Percentiles rank a stretch among this genome's conserved stretches.
Conservation (phyloP, 2,888 invertebrate species). For the Spicauda simplicius region DNA sequence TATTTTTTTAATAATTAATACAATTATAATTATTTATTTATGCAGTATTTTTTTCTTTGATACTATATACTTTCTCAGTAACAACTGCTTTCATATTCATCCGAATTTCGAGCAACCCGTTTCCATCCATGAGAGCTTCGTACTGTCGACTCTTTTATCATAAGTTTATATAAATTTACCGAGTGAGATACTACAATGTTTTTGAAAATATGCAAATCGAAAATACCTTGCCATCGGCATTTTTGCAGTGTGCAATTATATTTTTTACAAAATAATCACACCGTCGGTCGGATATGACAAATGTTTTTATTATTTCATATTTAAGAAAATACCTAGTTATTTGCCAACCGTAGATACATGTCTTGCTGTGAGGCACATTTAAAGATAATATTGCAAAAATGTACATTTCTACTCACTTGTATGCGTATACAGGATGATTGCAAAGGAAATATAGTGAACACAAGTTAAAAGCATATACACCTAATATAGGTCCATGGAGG, state of each 20-base stretch:
- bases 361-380: conserved; percentile 33
- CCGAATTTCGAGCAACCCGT: too few species aligned
- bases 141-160: too few species aligned
- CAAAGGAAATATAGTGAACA: background rate
- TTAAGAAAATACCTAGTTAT: conserved; percentile 28
- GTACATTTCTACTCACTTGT: conserved; percentile 5
- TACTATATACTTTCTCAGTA: too few species aligned
- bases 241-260: conserved; percentile 1
- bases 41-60: too few species aligned
- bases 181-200: too few species aligned
- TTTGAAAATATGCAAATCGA: background rate
- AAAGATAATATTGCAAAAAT: conserved; percentile 24
- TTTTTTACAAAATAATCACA: conserved; percentile 1
- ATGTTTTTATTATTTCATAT: conserved; percentile 34
- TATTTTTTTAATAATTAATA: too few species aligned
- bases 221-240: background rate
- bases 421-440: background rate
- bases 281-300: conserved; percentile 21
- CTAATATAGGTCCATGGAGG: too few species aligned
- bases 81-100: too few species aligned
- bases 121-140: too few species aligned
- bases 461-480: too few species aligned
- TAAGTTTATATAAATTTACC: too few species aligned
- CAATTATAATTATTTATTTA: too few species aligned
- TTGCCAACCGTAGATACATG: conserved; percentile 6